Evolutionary conservation across 2,888 invertebrate species (phyloP).

Genomic region (Netelia virgata): DNA sequence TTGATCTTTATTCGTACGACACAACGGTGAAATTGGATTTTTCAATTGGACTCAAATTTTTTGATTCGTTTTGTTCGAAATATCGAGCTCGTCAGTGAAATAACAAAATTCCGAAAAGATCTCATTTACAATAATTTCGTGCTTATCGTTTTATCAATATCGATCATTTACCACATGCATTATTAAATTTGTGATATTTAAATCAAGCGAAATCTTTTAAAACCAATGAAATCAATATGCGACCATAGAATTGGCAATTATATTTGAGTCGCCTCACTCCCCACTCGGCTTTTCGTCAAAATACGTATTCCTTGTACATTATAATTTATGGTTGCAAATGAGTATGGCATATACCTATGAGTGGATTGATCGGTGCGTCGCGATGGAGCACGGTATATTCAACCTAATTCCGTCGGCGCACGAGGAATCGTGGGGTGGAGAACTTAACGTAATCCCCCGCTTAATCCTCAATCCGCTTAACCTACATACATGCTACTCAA

Average conservation of each 20-base stretch:
- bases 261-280: neutral
- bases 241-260: neutral
- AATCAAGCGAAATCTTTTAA: neutral
- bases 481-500: slow-evolving; percentile 72
- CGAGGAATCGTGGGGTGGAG: slow-evolving; percentile 53
- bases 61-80: too few relatives aligned
- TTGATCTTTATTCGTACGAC: too few relatives aligned
- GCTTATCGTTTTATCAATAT: too few relatives aligned
- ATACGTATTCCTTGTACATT: too few relatives aligned
- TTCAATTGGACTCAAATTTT: too few relatives aligned
- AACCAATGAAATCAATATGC: neutral
- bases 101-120: too few relatives aligned
- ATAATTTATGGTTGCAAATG: slow-evolving; percentile 24
- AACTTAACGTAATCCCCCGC: slow-evolving; percentile 71
- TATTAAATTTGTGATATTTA: neutral
- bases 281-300: neutral
- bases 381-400: slow-evolving; percentile 66
- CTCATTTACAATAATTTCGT: too few relatives aligned
- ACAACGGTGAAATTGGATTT: too few relatives aligned
- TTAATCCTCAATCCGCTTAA: slow-evolving; percentile 76
- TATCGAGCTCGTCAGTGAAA: too few relatives aligned
- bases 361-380: slow-evolving; percentile 34
- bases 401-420: slow-evolving; percentile 70
- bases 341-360: slow-evolving; percentile 34
- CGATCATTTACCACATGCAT: neutral